Percentiles rank a stretch among this genome's conserved stretches.
phyloP scores from a whole-genome alignment of 2,888 invertebrate species.

The Acleris emargana region DNA sequence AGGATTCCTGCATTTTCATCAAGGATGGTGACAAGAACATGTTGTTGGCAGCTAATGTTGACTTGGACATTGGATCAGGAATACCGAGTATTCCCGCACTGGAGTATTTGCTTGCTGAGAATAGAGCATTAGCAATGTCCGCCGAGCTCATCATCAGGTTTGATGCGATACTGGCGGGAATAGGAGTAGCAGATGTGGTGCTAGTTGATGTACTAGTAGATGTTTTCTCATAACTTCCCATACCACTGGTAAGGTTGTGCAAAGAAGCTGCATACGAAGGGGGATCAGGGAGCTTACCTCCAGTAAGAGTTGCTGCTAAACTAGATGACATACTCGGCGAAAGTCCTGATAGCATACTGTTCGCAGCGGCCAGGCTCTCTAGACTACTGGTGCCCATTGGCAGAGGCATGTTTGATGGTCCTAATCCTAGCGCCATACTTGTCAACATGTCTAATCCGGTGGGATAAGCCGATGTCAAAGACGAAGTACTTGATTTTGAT shows the following conservation, averaged over 20 bases:
- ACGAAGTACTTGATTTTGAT: slow-evolving; percentile 81
- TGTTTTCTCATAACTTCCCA: slow-evolving; percentile 72
- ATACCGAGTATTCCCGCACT: slow-evolving; percentile 85
- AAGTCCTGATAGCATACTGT: slow-evolving; percentile 75
- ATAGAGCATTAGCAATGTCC: slow-evolving; percentile 87
- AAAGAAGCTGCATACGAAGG: slow-evolving; percentile 77
- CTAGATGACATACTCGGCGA: slow-evolving; percentile 71
- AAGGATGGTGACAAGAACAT: slow-evolving; percentile 90
- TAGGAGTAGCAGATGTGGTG: slow-evolving; percentile 75
- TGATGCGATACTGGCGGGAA: slow-evolving; percentile 82
- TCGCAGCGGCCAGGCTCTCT: slow-evolving; percentile 79
- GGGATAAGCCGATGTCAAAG: slow-evolving; percentile 78
- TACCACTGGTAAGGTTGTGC: slow-evolving; percentile 71
- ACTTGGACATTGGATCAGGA: slow-evolving; percentile 90
- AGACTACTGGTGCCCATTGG: slow-evolving; percentile 70
- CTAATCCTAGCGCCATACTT: slow-evolving; percentile 78
- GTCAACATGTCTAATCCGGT: slow-evolving; percentile 79
- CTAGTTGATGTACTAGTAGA: slow-evolving; percentile 79
- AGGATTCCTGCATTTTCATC: slow-evolving; percentile 87
- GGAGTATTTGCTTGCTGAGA: slow-evolving; percentile 86
- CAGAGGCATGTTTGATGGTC: slow-evolving; percentile 71
- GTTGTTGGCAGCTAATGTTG: slow-evolving; percentile 89
- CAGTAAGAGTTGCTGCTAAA: slow-evolving; percentile 70
- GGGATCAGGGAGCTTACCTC: slow-evolving; percentile 73
- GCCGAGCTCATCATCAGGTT: slow-evolving; percentile 85